Conservation (phyloP, 2,113 vertebrate genomes). For the Alaudala cheleensis region DNA sequence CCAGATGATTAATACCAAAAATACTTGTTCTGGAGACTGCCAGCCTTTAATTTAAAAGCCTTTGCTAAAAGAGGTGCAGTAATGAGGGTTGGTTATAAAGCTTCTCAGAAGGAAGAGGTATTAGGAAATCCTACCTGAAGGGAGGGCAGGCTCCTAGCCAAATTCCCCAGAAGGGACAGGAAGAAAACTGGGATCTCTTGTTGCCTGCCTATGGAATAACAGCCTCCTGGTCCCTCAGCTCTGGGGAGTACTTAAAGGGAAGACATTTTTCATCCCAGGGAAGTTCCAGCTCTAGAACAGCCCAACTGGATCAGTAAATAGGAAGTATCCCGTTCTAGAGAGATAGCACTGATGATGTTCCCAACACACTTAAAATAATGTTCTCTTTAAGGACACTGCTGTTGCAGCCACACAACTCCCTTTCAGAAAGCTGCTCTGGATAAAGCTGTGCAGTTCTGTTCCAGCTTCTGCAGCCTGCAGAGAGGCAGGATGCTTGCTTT, state of each 20-base stretch:
- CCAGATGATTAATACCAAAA: not conserved
- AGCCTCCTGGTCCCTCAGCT: not conserved
- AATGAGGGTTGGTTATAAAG: not conserved
- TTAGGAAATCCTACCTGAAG: not conserved
- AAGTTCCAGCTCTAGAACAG: not conserved
- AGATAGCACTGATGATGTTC: not conserved
- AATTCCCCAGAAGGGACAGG: not conserved
- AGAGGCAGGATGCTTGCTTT: conserved; percentile 3
- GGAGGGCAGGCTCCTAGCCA: not conserved
- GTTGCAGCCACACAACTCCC: not conserved
- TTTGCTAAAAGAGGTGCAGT: not conserved
- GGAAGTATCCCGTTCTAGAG: not conserved
- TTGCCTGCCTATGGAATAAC: not conserved
- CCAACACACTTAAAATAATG: not conserved
- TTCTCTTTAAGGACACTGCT: not conserved
- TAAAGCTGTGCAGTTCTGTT: not conserved
- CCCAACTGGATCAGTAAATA: not conserved
- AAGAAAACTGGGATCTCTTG: not conserved
- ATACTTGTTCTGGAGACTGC: not conserved
- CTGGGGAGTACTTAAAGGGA: not conserved
- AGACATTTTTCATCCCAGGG: not conserved
- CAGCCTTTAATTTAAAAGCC: conserved; percentile 5
- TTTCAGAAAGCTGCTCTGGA: not conserved
- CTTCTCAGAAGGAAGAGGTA: not conserved
- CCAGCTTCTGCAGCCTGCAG: not conserved